Evolutionary conservation across 2,797 vertebrate genomes (phyloP).

Genomic region (Bovichtus diacanthus): DNA sequence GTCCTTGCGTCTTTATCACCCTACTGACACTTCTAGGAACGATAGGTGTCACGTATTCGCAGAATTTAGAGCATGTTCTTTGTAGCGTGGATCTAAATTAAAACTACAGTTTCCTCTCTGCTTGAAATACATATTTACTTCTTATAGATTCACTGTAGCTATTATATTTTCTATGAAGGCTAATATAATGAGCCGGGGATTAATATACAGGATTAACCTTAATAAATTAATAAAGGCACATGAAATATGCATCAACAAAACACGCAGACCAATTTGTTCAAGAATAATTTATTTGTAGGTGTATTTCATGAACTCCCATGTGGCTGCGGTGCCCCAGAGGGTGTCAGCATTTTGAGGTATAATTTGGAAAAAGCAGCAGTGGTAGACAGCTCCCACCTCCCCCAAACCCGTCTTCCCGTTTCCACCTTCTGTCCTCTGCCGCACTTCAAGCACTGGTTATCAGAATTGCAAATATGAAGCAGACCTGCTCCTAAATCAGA

Average conservation of each 20-base stretch:
- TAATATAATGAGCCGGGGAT: slow-evolving; percentile 33
- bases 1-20: slow-evolving; percentile 45
- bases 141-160: neutral
- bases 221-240: slow-evolving; percentile 40
- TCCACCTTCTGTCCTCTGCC: slow-evolving; percentile 47
- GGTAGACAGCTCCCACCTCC: slow-evolving; percentile 24
- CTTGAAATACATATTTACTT: slow-evolving; percentile 1
- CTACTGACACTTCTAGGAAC: slow-evolving; percentile 72
- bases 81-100: slow-evolving; percentile 58
- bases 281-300: slow-evolving; percentile 59
- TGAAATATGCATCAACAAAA: slow-evolving; percentile 61
- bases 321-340: slow-evolving; percentile 27
- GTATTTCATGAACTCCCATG: slow-evolving; percentile 45
- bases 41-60: slow-evolving; percentile 49
- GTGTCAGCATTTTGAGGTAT: slow-evolving; percentile 66
- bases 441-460: slow-evolving; percentile 51
- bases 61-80: slow-evolving; percentile 60
- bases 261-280: slow-evolving; percentile 57
- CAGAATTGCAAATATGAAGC: slow-evolving; percentile 75
- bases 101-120: slow-evolving; percentile 64
- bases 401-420: neutral
- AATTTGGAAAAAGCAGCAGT: slow-evolving; percentile 50
- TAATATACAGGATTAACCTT: slow-evolving; percentile 15
- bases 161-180: neutral
- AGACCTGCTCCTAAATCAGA: slow-evolving; percentile 63